These are phyloP conservation scores for Papilio machaon DNA, from an alignment of 1,140 invertebrate species.

Conservation along the genomic window DNA sequence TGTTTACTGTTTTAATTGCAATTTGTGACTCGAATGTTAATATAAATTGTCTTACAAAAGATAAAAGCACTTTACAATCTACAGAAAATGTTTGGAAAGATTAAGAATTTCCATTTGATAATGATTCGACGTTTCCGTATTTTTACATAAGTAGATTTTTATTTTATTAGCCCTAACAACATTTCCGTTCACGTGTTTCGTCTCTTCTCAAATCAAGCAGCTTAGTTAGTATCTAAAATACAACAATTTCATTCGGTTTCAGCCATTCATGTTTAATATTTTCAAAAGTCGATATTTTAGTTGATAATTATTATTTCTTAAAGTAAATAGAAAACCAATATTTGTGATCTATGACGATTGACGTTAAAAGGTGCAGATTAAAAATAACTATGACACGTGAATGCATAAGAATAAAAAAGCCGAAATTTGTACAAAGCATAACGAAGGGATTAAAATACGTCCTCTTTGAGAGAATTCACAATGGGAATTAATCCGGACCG, in stretches of 20 bases:
- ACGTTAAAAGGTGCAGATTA: slow-evolving; percentile 33
- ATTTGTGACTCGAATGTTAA: slow-evolving; percentile 26
- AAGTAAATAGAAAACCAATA: slow-evolving; percentile 14
- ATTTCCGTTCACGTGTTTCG: background rate
- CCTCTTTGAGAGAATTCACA: slow-evolving; percentile 47
- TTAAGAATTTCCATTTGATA: background rate
- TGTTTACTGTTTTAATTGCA: slow-evolving; percentile 36
- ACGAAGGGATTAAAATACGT: slow-evolving; percentile 59
- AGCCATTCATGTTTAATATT: background rate
- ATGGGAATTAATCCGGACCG: slow-evolving; percentile 46
- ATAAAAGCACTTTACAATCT: background rate
- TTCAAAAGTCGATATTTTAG: background rate
- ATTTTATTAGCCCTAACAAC: background rate
- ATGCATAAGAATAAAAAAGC: slow-evolving; percentile 37
- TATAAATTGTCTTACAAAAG: slow-evolving; percentile 18
- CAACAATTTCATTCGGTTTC: background rate
- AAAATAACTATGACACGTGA: slow-evolving; percentile 28
- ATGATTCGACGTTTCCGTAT: background rate
- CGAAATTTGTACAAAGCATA: slow-evolving; percentile 52
- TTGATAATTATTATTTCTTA: background rate
- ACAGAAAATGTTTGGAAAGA: background rate
- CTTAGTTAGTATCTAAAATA: background rate
- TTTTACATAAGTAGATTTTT: no score
- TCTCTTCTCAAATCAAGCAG: background rate
- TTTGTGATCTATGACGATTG: slow-evolving; percentile 35